Base-by-base conservation (phyloP, 2,888 invertebrate species). In the Dryomyza anilis region DNA sequence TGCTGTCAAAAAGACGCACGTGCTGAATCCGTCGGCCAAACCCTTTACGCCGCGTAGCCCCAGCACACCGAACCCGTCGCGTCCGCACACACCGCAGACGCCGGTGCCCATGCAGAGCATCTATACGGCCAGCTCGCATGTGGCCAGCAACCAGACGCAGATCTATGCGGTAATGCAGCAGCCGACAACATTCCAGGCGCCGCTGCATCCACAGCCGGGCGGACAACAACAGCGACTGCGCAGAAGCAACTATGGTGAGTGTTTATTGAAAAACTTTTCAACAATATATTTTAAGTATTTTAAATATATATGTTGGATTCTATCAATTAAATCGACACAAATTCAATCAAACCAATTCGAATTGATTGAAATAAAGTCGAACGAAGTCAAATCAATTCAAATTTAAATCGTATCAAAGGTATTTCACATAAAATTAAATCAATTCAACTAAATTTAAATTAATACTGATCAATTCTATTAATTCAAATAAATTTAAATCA, bases 11-110 rank as follows among this genome's bases (percentile, higher is more conserved):
- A 83, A 82, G 52, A 95, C 95, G 83, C 96, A 96, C 80, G 87
- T 89, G 63, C 84, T 89, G 82, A 95, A 94, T 86, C 95, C 95
- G n/a, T 89, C 91, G 70, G 91, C 93, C 62, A 95, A 95, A 78
- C 89, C 92, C 3, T 95, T 95, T 83, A 91, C 91, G 50, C 94
- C 95, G 23, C 86, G 92, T 74, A 88, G 88, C 74, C 87, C 87
- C 23, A 86, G 86, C 73, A 88, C 88, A 48, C 88, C 88, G 52
- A 87, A 85, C 72, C 86, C 86, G 66, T 88, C 87, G 77, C 84
- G 88, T 85, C 94, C 94, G 39, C 94, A 94, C 80, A 94, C 94
- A 46, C 94, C 94, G 33, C 93, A 93, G 81, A 94, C 94, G 36
- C 93, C 93, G 27, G 81, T 82, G 62, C 79, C 78, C 16, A 76